Evolutionary conservation across 2,797 vertebrate species (phyloP).

Genomic region (Artibeus jamaicensis): DNA sequence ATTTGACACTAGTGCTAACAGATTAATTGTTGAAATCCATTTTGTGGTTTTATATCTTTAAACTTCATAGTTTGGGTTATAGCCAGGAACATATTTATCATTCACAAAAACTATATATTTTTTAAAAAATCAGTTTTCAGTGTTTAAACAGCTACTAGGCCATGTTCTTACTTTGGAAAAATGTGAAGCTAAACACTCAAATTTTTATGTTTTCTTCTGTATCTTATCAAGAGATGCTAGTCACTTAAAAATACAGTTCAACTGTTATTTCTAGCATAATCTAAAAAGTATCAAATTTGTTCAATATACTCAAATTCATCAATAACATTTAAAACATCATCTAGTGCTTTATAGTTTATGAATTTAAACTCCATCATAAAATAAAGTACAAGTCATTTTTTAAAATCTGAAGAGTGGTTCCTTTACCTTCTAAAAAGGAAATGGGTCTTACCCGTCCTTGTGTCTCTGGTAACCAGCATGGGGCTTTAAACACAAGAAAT

Average conservation of each 20-base stretch:
- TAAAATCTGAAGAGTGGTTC: neutral
- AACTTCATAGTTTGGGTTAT: neutral
- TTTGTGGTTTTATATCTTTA: slow-evolving; percentile 10
- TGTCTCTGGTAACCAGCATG: neutral
- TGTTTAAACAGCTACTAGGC: neutral
- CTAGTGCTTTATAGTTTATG: neutral
- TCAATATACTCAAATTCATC: neutral
- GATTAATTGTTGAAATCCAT: neutral
- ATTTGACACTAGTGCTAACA: neutral
- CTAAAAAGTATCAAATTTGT: neutral
- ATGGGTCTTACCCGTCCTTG: neutral
- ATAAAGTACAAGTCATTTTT: neutral
- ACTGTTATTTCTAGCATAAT: neutral
- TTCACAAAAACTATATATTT: neutral
- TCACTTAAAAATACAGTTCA: neutral
- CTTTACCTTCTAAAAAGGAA: neutral
- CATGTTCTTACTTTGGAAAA: neutral
- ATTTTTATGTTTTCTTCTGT: neutral
- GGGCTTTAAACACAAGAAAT: neutral
- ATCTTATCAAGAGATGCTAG: neutral
- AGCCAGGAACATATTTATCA: neutral
- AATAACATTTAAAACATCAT: neutral
- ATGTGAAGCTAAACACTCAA: neutral
- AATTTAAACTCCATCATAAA: neutral
- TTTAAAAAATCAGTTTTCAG: neutral